Percentiles rank a stretch among this genome's conserved stretches.
These are phyloP conservation scores for Dryomyza anilis DNA, from an alignment of 2,888 invertebrate genomes.

Conservation along the genomic window DNA sequence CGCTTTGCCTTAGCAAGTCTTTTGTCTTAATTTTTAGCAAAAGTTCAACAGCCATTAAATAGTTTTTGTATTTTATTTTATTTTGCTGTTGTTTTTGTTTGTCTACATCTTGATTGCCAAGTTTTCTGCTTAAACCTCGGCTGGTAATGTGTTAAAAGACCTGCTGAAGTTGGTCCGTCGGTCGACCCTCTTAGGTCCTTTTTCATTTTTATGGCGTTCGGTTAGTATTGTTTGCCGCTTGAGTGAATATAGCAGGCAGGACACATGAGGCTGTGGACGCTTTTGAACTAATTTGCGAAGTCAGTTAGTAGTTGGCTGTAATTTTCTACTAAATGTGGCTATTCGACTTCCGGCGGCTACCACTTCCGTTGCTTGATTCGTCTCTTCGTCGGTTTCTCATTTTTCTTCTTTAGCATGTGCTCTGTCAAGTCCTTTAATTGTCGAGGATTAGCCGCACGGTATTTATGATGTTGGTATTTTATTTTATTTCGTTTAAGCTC, in stretches of 20 bases:
- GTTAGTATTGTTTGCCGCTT: constrained; percentile 43
- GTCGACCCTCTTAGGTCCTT: neutral
- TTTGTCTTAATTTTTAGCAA: neutral
- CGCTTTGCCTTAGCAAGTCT: neutral
- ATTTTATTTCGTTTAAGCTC: neutral
- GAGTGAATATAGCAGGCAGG: too few relatives aligned
- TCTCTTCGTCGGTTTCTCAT: neutral
- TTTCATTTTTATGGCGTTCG: constrained; percentile 11
- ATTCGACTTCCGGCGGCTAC: constrained; percentile 21
- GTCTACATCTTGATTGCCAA: constrained; percentile 20
- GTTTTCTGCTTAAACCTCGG: constrained; percentile 13
- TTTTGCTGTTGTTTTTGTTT: neutral
- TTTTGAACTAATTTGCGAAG: constrained; percentile 15
- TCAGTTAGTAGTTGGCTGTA: constrained; percentile 15
- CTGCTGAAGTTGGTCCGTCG: constrained; percentile 9
- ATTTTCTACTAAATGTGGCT: constrained; percentile 43
- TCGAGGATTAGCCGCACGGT: neutral
- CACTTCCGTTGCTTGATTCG: neutral
- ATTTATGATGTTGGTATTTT: neutral
- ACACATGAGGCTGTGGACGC: too few relatives aligned
- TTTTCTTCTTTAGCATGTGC: too few relatives aligned
- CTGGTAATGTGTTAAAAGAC: constrained; percentile 23
- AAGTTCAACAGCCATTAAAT: neutral
- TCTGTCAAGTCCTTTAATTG: neutral
- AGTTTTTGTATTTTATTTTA: neutral